Evolutionary conservation across 2,797 vertebrate genomes (phyloP).

Genomic region (Anabas testudineus): DNA sequence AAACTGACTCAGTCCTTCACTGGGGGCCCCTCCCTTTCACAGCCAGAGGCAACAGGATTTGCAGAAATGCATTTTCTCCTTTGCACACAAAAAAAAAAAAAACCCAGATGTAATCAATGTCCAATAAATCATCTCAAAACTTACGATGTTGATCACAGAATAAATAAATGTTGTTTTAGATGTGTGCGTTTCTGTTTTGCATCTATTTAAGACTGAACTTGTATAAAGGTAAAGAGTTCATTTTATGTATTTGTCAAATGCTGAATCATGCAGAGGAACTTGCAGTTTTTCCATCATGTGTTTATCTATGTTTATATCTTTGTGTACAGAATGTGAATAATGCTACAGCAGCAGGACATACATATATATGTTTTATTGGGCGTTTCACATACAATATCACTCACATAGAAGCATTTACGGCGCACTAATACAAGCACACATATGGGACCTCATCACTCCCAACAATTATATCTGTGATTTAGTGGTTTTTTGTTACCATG

Average conservation of each 20-base stretch:
- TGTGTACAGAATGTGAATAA: conserved; percentile 15
- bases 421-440: conserved; percentile 65
- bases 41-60: not conserved
- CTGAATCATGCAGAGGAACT: not conserved
- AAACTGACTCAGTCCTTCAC: conserved; percentile 9
- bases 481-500: conserved; percentile 64
- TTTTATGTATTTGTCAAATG: not conserved
- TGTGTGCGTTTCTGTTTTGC: conserved; percentile 1
- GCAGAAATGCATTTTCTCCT: conserved; percentile 3
- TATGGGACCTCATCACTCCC: conserved; percentile 38
- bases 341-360: not conserved
- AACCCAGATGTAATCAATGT: not conserved
- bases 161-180: not conserved
- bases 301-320: not conserved
- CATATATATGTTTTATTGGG: conserved; percentile 62
- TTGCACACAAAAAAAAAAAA: not conserved
- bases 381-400: conserved; percentile 49
- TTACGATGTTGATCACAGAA: not conserved
- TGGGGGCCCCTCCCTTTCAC: not conserved
- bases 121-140: no score
- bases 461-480: conserved; percentile 40
- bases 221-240: not conserved
- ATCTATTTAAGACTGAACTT: conserved; percentile 9
- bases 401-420: conserved; percentile 58
- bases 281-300: not conserved